These are phyloP conservation scores for Cranoglanis bouderius DNA, from an alignment of 2,113 vertebrate genomes.

Conservation along the genomic window DNA sequence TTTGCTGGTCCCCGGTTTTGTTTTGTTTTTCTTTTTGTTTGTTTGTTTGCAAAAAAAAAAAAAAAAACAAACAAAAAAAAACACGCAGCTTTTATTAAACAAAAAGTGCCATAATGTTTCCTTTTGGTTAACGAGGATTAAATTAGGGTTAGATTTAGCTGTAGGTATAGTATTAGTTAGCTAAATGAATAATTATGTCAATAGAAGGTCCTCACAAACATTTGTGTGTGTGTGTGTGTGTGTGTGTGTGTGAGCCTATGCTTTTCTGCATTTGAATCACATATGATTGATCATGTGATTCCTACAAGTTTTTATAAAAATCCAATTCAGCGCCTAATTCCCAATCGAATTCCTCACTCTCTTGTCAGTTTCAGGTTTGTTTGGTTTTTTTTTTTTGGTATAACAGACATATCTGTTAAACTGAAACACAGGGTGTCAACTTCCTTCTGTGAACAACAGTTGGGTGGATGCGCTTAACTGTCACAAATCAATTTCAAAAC, in stretches of 20 bases:
- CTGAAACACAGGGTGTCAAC: neutral
- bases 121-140: too few species aligned
- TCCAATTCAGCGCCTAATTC: neutral
- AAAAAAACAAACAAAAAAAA: too few species aligned
- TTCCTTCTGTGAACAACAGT: neutral
- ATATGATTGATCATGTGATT: neutral
- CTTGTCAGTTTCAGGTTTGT: neutral
- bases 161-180: too few species aligned
- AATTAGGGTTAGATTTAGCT: too few species aligned
- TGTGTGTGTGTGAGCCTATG: too few species aligned
- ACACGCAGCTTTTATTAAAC: neutral
- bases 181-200: too few species aligned
- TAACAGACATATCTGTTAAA: neutral
- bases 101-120: too few species aligned
- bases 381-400: neutral
- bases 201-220: too few species aligned
- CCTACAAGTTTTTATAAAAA: neutral
- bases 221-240: too few species aligned
- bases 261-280: neutral
- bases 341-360: neutral
- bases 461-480: constrained; percentile 14
- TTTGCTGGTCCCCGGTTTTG: neutral
- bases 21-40: too few species aligned
- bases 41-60: neutral
- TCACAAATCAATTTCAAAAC: constrained; percentile 1